Percentiles rank a stretch among this genome's conserved stretches.
These are phyloP conservation scores for Laticauda laticaudata DNA, from an alignment of 2,113 vertebrate genomes.

Conservation along the genomic window DNA sequence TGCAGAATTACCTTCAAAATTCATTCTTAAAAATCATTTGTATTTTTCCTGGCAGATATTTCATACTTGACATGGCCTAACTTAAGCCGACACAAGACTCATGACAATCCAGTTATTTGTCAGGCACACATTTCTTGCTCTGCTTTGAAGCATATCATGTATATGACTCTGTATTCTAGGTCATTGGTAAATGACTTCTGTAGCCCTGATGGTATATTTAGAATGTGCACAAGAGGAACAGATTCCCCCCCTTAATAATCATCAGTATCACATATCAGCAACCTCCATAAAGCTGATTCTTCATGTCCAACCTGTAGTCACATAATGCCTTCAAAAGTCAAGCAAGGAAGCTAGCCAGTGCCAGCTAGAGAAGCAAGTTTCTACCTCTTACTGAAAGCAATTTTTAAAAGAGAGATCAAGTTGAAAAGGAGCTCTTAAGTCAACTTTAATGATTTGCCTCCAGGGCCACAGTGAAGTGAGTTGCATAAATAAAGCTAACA, in stretches of 20 bases:
- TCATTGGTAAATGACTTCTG: conserved; percentile 18
- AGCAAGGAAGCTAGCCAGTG: background rate
- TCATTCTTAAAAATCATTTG: background rate
- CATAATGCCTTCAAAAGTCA: conserved; percentile 1
- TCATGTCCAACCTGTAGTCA: conserved; percentile 16
- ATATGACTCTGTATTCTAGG: conserved; percentile 26
- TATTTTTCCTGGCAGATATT: conserved; percentile 2
- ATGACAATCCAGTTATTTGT: conserved; percentile 21
- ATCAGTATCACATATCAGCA: conserved; percentile 31
- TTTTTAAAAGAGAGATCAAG: conserved; percentile 18
- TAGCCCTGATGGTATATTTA: conserved; percentile 17
- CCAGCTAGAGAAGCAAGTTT: conserved; percentile 10
- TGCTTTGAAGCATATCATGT: conserved; percentile 27
- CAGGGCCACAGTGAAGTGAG: conserved; percentile 5
- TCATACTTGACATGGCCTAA: conserved; percentile 25
- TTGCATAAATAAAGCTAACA: conserved; percentile 2
- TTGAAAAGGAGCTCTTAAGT: conserved; percentile 23
- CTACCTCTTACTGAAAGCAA: conserved; percentile 13
- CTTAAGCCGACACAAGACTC: conserved; percentile 10
- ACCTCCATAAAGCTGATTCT: conserved; percentile 9
- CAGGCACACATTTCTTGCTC: conserved; percentile 13
- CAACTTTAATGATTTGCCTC: conserved; percentile 27
- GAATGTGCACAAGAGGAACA: conserved; percentile 7
- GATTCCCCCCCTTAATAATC: conserved; percentile 20
- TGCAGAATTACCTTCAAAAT: background rate